A percentile compares a stretch with the other conserved stretches of the same genome.
These are phyloP conservation scores for Eupeodes luniger DNA, from an alignment of 2,888 invertebrate species.

Conservation along the genomic window DNA sequence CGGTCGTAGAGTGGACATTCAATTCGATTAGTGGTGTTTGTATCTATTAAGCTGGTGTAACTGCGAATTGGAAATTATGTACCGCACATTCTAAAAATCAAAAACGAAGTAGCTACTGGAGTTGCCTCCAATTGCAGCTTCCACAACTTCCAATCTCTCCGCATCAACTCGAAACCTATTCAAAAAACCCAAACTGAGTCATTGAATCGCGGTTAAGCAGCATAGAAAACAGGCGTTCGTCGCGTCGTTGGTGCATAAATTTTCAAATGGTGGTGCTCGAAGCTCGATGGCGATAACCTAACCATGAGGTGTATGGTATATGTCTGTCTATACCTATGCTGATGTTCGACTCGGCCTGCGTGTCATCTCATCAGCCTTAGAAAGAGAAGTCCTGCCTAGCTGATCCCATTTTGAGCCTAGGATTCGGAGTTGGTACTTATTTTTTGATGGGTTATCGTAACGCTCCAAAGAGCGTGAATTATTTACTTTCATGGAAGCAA, in stretches of 20 bases:
- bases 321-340: no score
- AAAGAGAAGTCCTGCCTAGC: slow-evolving; percentile 32
- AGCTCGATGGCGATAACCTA: slow-evolving; percentile 31
- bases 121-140: not conserved
- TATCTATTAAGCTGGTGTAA: slow-evolving; percentile 67
- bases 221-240: slow-evolving; percentile 20
- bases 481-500: slow-evolving; percentile 42
- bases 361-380: slow-evolving; percentile 38
- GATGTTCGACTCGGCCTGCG: not conserved
- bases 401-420: slow-evolving; percentile 33
- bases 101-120: slow-evolving; percentile 7
- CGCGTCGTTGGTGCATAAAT: slow-evolving; percentile 48
- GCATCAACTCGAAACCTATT: not conserved
- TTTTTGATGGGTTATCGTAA: slow-evolving; percentile 51
- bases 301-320: slow-evolving; percentile 38
- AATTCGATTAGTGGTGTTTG: slow-evolving; percentile 72
- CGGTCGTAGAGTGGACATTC: slow-evolving; percentile 70
- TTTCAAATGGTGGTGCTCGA: slow-evolving; percentile 17
- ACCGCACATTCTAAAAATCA: slow-evolving; percentile 42
- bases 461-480: slow-evolving; percentile 41
- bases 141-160: not conserved
- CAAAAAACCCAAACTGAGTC: slow-evolving; percentile 37
- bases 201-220: slow-evolving; percentile 38
- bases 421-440: slow-evolving; percentile 35
- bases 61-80: slow-evolving; percentile 68